A percentile compares a stretch with the other conserved stretches of the same genome.
Conservation (phyloP, 2,888 invertebrate genomes). For the Cheilosia impressa region DNA sequence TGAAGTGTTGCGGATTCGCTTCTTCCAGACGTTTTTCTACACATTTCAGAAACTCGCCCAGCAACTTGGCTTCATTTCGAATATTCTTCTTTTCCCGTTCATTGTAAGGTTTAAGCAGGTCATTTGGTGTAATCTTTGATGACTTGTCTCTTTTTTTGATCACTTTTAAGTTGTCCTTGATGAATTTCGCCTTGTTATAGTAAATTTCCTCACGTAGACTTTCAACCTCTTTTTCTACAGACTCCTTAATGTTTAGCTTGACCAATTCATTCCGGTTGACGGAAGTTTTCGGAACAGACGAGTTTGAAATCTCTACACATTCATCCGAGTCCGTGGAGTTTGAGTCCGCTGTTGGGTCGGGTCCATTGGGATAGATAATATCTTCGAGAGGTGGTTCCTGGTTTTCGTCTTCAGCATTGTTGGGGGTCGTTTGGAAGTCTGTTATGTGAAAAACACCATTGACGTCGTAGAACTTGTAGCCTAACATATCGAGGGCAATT, state of each 20-base stretch:
- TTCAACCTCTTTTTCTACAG: slow-evolving; percentile 76
- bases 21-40: slow-evolving; percentile 77
- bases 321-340: slow-evolving; percentile 55
- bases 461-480: slow-evolving; percentile 82
- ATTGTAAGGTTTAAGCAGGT: slow-evolving; percentile 61
- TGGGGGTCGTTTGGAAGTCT: slow-evolving; percentile 78
- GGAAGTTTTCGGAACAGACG: slow-evolving; percentile 23
- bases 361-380: slow-evolving; percentile 60
- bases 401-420: slow-evolving; percentile 31
- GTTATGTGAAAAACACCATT: slow-evolving; percentile 79
- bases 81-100: slow-evolving; percentile 77
- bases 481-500: slow-evolving; percentile 82
- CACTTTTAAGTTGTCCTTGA: slow-evolving; percentile 52
- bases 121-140: slow-evolving; percentile 27
- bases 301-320: slow-evolving; percentile 36
- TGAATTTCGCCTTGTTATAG: slow-evolving; percentile 65
- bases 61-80: slow-evolving; percentile 75
- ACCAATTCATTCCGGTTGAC: slow-evolving; percentile 47
- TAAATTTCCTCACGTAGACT: slow-evolving; percentile 74
- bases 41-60: slow-evolving; percentile 78
- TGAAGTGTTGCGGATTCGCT: slow-evolving; percentile 77
- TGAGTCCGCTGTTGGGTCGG: not conserved
- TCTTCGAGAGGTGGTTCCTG: slow-evolving; percentile 73
- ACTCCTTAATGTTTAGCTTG: slow-evolving; percentile 63
- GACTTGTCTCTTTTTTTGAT: slow-evolving; percentile 46